Conservation (phyloP, 1,140 invertebrate genomes). For the Drosophila ficusphila region DNA sequence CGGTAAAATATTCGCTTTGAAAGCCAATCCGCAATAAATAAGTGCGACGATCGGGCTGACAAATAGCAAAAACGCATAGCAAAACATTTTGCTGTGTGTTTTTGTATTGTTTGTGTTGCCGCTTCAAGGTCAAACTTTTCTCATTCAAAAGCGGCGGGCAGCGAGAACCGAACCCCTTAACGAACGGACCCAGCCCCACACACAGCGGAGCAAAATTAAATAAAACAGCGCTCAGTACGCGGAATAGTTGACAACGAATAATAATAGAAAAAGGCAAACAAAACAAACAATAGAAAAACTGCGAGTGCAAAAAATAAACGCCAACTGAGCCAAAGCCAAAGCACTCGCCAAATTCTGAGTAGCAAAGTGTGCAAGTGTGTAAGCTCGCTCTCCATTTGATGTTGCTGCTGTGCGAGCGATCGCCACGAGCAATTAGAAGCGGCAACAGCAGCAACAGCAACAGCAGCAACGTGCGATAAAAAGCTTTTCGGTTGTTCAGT, state of each 20-base stretch:
- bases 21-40: neutral
- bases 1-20: neutral
- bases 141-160: constrained; percentile 58
- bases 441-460: constrained; percentile 8
- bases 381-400: constrained; percentile 34
- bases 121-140: constrained; percentile 80
- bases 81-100: constrained; percentile 42
- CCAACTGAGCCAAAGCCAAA: constrained; percentile 28
- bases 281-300: constrained; percentile 61
- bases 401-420: constrained; percentile 35
- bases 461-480: constrained; percentile 55
- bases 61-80: constrained; percentile 55
- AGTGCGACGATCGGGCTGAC: constrained; percentile 31
- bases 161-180: constrained; percentile 64
- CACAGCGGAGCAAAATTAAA: constrained; percentile 12
- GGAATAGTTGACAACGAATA: constrained; percentile 76
- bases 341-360: constrained; percentile 16
- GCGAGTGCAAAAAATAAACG: constrained; percentile 44
- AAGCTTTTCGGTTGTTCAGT: constrained; percentile 41
- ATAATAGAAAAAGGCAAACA: constrained; percentile 63
- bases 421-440: constrained; percentile 45
- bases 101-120: constrained; percentile 34
- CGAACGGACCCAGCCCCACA: constrained; percentile 48
- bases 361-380: neutral
- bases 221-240: constrained; percentile 52